These are phyloP conservation scores for Astropecten irregularis DNA, from an alignment of 53 echinoderm and acorn worm genomes.

Conservation along the genomic window DNA sequence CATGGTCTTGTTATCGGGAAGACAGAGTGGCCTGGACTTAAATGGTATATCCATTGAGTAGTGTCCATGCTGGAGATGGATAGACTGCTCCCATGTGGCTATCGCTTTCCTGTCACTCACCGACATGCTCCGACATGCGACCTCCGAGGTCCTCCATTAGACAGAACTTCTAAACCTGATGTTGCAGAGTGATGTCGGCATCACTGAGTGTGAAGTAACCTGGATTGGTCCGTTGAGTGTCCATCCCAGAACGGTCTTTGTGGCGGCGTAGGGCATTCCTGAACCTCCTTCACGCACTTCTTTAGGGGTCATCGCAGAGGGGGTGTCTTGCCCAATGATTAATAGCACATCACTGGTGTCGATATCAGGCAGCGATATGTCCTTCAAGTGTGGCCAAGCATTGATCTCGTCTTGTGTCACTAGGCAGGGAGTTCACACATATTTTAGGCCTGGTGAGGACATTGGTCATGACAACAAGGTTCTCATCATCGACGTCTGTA, in stretches of 20 bases:
- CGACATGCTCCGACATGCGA: conserved; percentile 20
- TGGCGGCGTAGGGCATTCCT: conserved; percentile 61
- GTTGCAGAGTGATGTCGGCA: conserved; percentile 26
- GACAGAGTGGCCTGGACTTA: conserved; percentile 43
- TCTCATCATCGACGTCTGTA: conserved; percentile 14
- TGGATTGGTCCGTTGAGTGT: conserved; percentile 51
- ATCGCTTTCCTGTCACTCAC: conserved; percentile 25
- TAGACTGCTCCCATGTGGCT: conserved; percentile 6
- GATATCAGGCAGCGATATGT: conserved; percentile 35
- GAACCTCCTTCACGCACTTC: conserved; percentile 30
- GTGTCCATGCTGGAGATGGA: conserved; percentile 32
- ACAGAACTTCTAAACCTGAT: conserved; percentile 58
- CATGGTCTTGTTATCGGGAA: conserved; percentile 55
- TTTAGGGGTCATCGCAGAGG: conserved; percentile 58
- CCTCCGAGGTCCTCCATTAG: conserved; percentile 32
- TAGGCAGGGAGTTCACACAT: conserved; percentile 17
- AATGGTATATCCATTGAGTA: conserved; percentile 60
- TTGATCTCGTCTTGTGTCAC: conserved; percentile 24
- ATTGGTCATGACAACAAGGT: conserved; percentile 28
- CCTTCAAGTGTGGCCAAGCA: conserved; percentile 32
- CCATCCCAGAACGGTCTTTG: conserved; percentile 55
- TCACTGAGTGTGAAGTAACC: conserved; percentile 4
- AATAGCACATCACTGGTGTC: conserved; percentile 28
- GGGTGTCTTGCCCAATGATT: conserved; percentile 63
- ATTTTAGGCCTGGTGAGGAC: conserved; percentile 41